A percentile compares a stretch with the other conserved stretches of the same genome.
phyloP scores from a whole-genome alignment of 2,113 vertebrate species.

The Caretta caretta region DNA sequence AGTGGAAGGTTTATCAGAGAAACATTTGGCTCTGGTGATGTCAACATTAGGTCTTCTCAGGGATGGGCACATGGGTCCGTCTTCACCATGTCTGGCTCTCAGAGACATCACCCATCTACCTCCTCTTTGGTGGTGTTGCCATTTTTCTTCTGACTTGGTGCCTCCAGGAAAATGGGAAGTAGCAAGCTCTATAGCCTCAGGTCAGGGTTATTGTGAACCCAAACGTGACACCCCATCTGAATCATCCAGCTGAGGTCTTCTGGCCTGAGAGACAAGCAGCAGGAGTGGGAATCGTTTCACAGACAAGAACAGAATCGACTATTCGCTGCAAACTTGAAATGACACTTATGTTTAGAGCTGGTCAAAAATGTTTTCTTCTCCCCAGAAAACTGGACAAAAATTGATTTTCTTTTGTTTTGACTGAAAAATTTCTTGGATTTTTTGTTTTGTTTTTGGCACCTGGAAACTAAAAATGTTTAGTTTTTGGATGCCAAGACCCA shows the following conservation, averaged over 20 bases:
- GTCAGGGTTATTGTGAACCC: not conserved
- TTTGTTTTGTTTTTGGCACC: not conserved
- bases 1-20: rapidly evolving
- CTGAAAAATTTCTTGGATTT: not conserved
- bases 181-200: not conserved
- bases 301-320: rapidly evolving
- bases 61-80: rapidly evolving
- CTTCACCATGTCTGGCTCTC: not conserved
- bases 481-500: not conserved
- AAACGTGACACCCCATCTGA: rapidly evolving
- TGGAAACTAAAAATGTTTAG: not conserved
- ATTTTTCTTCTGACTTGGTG: not conserved
- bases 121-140: not conserved
- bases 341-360: not conserved
- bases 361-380: not conserved
- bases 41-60: rapidly evolving
- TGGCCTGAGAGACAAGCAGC: rapidly evolving
- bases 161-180: not conserved
- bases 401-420: not conserved
- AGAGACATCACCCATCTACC: too few relatives aligned
- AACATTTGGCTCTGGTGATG: not conserved
- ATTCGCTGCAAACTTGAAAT: not conserved
- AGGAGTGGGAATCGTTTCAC: not conserved
- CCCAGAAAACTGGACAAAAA: rapidly evolving
- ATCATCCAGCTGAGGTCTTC: not conserved